Evolutionary conservation across 2,888 invertebrate species (phyloP), one percentile per base, ranked within the genome.

Genomic region (Rotaria sp.): DNA sequence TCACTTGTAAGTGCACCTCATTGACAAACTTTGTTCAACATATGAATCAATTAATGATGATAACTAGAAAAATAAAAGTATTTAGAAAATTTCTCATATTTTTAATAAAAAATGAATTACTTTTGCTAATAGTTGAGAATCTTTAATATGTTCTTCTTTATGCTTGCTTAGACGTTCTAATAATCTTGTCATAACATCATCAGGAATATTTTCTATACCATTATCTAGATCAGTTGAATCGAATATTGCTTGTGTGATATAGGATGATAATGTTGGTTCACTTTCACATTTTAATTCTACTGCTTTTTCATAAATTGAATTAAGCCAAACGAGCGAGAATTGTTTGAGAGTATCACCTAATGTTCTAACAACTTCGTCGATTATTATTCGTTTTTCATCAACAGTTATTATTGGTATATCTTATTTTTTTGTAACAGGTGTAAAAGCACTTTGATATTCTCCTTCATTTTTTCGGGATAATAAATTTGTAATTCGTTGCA

Each of bases 221-320:
- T 45, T n/a, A 45, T 80, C 26, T 38, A 35, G 21, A 5, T 35
- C 30, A 2, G 45, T 45, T 80, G 80, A 45, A 18, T 45, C 15
- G 10, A 80, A n/a, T 4, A 80, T 3, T 21, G 80, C n/a, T n/a
- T 45, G 45, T 26, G 45, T 80, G n/a, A 80, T 80, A 18, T n/a
- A 45, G 0, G 41, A 26, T 26, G 80, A 45, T 45, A 80, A n/a
- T 45, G 4, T 80, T 45, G 41, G 13, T 45, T 80, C 80, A 15
- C n/a, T 38, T 80, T 45, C 45, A 80, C 80, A 80, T n/a, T 80
- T 80, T 13, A 80, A 45, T 45, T 80, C 80, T 24, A 45, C n/a
- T 8, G 80, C 45, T n/a, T 80, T 41, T 80, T 80, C 45, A 80
- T 80, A 45, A 26, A 41, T 2, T 45, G 80, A 41, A 41, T 45